phyloP scores from a whole-genome alignment of 2,797 vertebrate genomes.

The Oreonectes daqikongensis region DNA sequence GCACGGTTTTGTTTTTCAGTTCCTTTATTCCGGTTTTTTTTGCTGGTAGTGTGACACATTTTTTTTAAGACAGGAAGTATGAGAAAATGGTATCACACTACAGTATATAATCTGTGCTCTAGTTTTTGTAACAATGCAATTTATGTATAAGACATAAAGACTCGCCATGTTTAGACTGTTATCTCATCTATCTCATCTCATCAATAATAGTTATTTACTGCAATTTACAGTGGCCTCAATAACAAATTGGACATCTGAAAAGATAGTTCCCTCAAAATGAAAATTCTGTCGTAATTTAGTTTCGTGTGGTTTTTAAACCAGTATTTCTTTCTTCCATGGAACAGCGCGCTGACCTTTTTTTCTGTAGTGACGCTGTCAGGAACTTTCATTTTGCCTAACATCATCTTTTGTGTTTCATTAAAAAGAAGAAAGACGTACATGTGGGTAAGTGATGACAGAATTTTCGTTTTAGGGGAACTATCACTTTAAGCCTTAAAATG shows the following conservation, averaged over 20 bases:
- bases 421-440: neutral
- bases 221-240: neutral
- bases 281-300: neutral
- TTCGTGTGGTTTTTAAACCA: neutral
- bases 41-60: neutral
- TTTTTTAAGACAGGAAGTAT: constrained; percentile 21
- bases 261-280: neutral
- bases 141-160: neutral
- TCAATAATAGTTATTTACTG: neutral
- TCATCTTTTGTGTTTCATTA: neutral
- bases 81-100: neutral
- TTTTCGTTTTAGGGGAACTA: neutral
- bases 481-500: neutral
- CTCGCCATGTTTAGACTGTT: neutral
- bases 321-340: neutral
- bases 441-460: neutral
- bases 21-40: constrained; percentile 1
- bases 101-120: constrained; percentile 1
- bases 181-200: neutral
- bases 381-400: neutral
- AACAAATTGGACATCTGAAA: neutral
- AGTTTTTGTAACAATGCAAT: neutral
- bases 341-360: neutral
- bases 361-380: neutral
- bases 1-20: constrained; percentile 5